Evolutionary conservation across 2,113 vertebrate genomes (phyloP), one percentile per base, ranked within the genome.

Genomic region (Eudyptes chrysolophus): DNA sequence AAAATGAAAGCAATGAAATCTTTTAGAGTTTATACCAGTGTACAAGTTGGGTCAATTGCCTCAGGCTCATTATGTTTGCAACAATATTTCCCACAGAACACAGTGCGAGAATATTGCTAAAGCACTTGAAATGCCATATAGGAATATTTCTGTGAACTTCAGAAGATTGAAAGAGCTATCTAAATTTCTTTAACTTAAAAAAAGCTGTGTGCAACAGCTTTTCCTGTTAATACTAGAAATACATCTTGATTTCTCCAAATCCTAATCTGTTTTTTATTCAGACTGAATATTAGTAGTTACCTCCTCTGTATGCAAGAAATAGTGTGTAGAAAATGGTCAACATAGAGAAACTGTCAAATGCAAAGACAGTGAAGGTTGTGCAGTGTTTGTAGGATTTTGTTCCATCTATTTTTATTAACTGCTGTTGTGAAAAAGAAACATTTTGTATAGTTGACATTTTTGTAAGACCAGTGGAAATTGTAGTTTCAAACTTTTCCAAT

Each of bases 371-470:
- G 29, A 40, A 70, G 12, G 18, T 9, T 84, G 13, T 30, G 6
- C 5, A 54, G 6, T n/a, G 7, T 70, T 51, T 79, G n/a, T 14
- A 38, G 16, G 20, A 72, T 71, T 68, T 79, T 75, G 18, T 54
- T 76, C 8, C 11, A 49, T 26, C 7, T 55, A 9, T 30, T 78
- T 94, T 64, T 72, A 30, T 68, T 58, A 84, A 46, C 4, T 38
- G 8, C 7, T 71, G 2, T 8, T 58, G 13, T 78, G 17, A 74
- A 81, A 65, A 87, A 36, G 3, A 36, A 29, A 0, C 1, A 6
- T 25, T 64, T 66, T 65, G 8, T 44, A 17, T 34, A 48, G 18
- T 5, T 83, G 13, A 24, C 1, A 42, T 21, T 58, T 65, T 64
- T 54, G 32, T 55, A 52, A 68, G 12, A 70, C 15, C 24, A 55